A percentile compares a stretch with the other conserved stretches of the same genome.
phyloP scores from a whole-genome alignment of 2,888 invertebrate genomes.

The Neelides folsomi region DNA sequence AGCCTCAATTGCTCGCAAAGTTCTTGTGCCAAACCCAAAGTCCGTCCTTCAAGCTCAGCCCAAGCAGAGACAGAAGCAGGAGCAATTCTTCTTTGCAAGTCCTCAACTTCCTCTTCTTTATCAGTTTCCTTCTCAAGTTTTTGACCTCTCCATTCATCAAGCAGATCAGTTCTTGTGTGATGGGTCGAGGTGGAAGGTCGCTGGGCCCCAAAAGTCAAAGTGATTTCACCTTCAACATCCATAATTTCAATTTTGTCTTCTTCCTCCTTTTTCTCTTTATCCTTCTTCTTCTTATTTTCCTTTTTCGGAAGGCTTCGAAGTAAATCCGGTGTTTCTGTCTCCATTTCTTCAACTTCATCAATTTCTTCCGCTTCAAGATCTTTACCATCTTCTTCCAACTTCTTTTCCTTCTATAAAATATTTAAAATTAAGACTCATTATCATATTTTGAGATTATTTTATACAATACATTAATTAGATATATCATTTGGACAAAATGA shows the following conservation, averaged over 20 bases:
- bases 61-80: conserved; percentile 16
- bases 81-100: neutral
- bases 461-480: too few relatives aligned
- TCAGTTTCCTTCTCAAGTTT: conserved; percentile 1
- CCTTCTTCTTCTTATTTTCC: conserved; percentile 44
- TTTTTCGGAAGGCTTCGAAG: conserved; percentile 43
- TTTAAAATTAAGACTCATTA: conserved; percentile 8
- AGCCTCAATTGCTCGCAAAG: conserved; percentile 86
- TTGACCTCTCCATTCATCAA: conserved; percentile 15
- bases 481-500: too few relatives aligned
- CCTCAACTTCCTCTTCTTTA: neutral
- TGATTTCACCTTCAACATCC: conserved; percentile 56
- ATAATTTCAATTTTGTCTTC: conserved; percentile 38
- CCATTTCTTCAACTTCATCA: conserved; percentile 43
- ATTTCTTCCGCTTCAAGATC: conserved; percentile 47
- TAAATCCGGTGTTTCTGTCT: neutral
- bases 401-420: too few relatives aligned
- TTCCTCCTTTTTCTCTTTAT: conserved; percentile 38
- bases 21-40: conserved; percentile 54
- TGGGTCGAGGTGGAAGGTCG: conserved; percentile 61
- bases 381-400: conserved; percentile 48
- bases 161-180: conserved; percentile 45
- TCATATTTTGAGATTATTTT: too few relatives aligned
- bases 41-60: conserved; percentile 34
- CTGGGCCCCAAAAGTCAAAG: conserved; percentile 51